A percentile compares a stretch with the other conserved stretches of the same genome.
phyloP scores from a whole-genome alignment of 2,113 vertebrate genomes.

The Cygnus atratus region DNA sequence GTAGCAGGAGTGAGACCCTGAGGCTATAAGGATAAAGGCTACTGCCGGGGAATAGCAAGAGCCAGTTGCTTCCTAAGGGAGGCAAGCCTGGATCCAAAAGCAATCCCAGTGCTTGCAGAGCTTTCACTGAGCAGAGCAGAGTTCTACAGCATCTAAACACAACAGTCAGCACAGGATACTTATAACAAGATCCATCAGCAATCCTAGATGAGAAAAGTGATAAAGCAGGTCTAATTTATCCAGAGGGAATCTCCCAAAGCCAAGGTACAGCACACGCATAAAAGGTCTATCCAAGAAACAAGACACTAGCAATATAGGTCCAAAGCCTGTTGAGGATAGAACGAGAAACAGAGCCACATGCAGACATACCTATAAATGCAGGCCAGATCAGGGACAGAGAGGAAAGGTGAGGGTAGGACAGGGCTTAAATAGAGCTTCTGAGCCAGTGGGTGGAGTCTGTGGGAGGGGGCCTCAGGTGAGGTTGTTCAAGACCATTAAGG shows the following conservation, averaged over 20 bases:
- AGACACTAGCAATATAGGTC: not conserved
- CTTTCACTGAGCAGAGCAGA: not conserved
- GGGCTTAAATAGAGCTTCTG: too few species aligned
- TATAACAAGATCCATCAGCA: not conserved
- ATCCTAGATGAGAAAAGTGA: too few species aligned
- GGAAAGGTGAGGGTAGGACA: not conserved
- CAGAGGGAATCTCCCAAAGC: not conserved
- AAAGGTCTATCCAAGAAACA: not conserved
- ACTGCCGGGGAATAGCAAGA: not conserved
- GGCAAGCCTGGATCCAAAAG: accelerated
- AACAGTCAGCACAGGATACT: not conserved
- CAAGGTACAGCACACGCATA: accelerated
- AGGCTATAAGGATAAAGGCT: too few species aligned
- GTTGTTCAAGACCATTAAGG: not conserved
- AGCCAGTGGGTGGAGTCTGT: accelerated
- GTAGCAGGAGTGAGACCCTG: not conserved
- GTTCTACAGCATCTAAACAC: accelerated
- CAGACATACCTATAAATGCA: accelerated
- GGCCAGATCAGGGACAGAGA: not conserved
- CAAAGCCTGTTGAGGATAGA: accelerated
- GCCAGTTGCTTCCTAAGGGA: not conserved
- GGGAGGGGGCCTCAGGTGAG: too few species aligned
- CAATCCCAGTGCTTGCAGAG: too few species aligned
- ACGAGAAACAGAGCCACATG: not conserved
- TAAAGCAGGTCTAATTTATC: not conserved